Conservation (phyloP, 2,113 vertebrate genomes). For the Ivindomyrus marchei region DNA sequence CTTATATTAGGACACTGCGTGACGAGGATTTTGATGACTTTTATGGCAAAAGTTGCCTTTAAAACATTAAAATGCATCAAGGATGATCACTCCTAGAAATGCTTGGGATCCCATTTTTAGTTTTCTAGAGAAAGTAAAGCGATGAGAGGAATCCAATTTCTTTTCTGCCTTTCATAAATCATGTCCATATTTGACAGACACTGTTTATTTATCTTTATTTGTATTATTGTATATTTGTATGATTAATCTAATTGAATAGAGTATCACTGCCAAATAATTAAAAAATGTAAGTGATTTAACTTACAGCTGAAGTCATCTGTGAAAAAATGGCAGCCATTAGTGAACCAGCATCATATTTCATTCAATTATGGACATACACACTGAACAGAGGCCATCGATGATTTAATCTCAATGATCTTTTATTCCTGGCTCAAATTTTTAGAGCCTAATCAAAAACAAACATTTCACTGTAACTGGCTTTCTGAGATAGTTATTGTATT, state of each 20-base stretch:
- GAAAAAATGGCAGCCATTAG: neutral
- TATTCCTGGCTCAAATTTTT: neutral
- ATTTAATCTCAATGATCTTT: neutral
- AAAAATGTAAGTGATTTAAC: neutral
- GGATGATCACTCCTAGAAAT: neutral
- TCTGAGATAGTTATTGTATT: too few relatives aligned
- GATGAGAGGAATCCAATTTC: neutral
- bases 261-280: neutral
- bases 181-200: neutral
- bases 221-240: neutral
- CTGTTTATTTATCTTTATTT: neutral
- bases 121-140: neutral
- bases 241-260: neutral
- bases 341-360: neutral
- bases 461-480: too few relatives aligned
- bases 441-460: too few relatives aligned
- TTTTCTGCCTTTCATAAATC: neutral
- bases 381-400: neutral
- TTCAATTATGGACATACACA: neutral
- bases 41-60: neutral
- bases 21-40: neutral
- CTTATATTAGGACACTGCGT: neutral
- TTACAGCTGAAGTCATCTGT: neutral
- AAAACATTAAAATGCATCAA: neutral
- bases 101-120: neutral